Evolutionary conservation across 2,888 invertebrate genomes (phyloP).

Genomic region (Heliconius sara): DNA sequence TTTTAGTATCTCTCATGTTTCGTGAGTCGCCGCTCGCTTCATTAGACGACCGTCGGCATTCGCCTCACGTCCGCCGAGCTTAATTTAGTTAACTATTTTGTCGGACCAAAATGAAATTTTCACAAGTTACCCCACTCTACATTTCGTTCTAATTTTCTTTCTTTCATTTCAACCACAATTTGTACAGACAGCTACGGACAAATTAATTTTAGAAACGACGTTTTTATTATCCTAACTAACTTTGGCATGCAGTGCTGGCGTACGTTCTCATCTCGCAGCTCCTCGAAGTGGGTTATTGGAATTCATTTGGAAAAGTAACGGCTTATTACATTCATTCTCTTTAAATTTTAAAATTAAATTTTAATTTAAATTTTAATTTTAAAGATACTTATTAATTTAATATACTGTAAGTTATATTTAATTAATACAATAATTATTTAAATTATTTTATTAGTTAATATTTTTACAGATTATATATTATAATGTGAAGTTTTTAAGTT

Average conservation of each 20-base stretch:
- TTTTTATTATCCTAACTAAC: constrained; percentile 37
- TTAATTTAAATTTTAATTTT: too few relatives aligned
- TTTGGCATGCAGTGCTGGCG: constrained; percentile 21
- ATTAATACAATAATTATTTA: too few relatives aligned
- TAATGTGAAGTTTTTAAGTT: background rate
- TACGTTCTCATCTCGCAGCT: constrained; percentile 13
- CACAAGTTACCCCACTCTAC: constrained; percentile 56
- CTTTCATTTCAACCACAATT: constrained; percentile 49
- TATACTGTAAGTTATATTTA: background rate
- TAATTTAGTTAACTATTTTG: constrained; percentile 78
- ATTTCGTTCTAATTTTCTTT: constrained; percentile 57
- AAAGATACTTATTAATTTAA: background rate
- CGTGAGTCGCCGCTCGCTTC: constrained; percentile 36
- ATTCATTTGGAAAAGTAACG: constrained; percentile 19
- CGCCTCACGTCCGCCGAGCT: constrained; percentile 49
- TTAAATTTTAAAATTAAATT: too few relatives aligned
- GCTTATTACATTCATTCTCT: background rate
- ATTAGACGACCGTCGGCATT: constrained; percentile 39
- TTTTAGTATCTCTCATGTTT: constrained; percentile 38
- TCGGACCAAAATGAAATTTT: constrained; percentile 64
- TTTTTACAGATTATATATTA: too few relatives aligned
- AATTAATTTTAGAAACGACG: constrained; percentile 44
- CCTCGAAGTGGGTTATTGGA: constrained; percentile 17
- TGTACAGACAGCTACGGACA: constrained; percentile 38
- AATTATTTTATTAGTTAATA: background rate